These are phyloP conservation scores for Ennomos erosarius DNA, from an alignment of 2,888 invertebrate genomes.

Conservation along the genomic window DNA sequence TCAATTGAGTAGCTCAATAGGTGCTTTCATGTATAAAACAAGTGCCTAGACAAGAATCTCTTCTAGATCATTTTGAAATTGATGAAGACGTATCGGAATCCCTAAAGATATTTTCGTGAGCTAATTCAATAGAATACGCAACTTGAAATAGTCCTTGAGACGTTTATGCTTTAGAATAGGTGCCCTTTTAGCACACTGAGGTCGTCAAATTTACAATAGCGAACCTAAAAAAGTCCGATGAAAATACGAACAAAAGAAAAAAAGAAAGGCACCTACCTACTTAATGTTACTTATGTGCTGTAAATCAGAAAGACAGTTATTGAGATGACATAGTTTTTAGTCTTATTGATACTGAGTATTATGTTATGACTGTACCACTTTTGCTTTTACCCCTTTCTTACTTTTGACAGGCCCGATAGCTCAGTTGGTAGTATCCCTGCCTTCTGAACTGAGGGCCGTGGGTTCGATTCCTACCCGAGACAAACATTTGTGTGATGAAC, in stretches of 20 bases:
- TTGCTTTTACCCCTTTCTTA: no score
- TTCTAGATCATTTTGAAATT: slow-evolving; percentile 23
- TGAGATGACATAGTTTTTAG: no score
- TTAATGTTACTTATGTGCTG: no score
- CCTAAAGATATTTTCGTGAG: slow-evolving; percentile 45
- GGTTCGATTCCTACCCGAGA: no score
- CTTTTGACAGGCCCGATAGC: no score
- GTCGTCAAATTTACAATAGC: slow-evolving; percentile 43
- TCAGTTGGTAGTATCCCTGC: no score
- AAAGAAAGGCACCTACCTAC: no score
- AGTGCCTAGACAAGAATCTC: neutral
- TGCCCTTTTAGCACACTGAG: slow-evolving; percentile 24
- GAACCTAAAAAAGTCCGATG: slow-evolving; percentile 50
- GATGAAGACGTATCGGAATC: slow-evolving; percentile 27
- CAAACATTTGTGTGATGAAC: no score
- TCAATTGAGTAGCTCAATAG: neutral
- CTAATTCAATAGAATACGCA: slow-evolving; percentile 35
- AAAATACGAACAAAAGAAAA: slow-evolving; percentile 48
- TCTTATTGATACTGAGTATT: no score
- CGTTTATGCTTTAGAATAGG: slow-evolving; percentile 27
- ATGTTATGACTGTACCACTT: no score
- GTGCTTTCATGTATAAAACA: slow-evolving; percentile 3
- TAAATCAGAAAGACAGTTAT: no score
- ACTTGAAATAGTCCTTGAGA: slow-evolving; percentile 38
- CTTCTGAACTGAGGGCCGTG: no score